Base-by-base conservation (phyloP, 2,797 vertebrate genomes). In the Hephaestus fuliginosus region DNA sequence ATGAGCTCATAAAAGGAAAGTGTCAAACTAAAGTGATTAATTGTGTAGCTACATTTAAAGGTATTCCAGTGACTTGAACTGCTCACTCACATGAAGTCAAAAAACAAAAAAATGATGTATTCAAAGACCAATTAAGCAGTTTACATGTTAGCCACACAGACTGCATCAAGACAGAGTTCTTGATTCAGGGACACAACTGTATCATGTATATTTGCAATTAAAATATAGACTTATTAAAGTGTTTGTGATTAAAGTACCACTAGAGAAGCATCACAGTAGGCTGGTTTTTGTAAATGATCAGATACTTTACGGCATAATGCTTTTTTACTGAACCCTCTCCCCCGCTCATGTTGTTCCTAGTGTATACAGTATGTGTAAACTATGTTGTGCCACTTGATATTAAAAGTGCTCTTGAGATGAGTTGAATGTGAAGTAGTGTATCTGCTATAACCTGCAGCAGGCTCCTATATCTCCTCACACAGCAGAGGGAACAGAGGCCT, bases 401-500 rank as follows among this genome's bases (percentile, higher is more conserved):
- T 74, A 52, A 65, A 76, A 64, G 28, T 36, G 9, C 39, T 70
- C 39, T 60, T 52, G 17, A 78, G 63, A 73, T 70, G 12, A 73
- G 66, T 48, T 46, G 12, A n/a, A 58, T 44, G 62, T 69, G n/a
- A 76, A 55, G 17, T 17, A 25, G 11, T 75, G 30, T 49, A 56
- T 53, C 15, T 60, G 49, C 25, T 65, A 39, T 33, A 73, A 76
- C 63, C 69, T 70, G 18, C 43, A 55, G 53, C 28, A 39, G 46
- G 36, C 39, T 74, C 66, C 18, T 62, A 4, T 36, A 41, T 49
- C 49, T 55, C 39, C 56, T 85, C 55, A 73, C 56, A 39, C 53
- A 44, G 44, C n/a, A 13, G 57, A 49, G 71, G 67, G 60, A 83
- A 77, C 12, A 2, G 60, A 76, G 58, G 65, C 69, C 72, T 83